Evolutionary conservation across 2,113 vertebrate genomes (phyloP), one percentile per base, ranked within the genome.

Genomic region (Nothobranchius furzeri): DNA sequence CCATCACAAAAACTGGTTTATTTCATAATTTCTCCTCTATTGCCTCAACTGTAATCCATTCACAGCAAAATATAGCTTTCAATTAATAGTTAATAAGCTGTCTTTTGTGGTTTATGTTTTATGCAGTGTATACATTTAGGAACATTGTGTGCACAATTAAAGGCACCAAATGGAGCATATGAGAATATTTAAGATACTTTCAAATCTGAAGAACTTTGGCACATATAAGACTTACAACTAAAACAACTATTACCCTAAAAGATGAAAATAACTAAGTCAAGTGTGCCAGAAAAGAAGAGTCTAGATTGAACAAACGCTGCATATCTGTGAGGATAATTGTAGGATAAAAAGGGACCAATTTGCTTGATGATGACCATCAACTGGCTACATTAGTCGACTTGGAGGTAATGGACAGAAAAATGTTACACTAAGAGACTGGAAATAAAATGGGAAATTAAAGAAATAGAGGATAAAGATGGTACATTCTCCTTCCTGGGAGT

Each of bases 1-100:
- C 85, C 81, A 60, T 87, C 81, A 79, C 75, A 70, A 75, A 83
- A 84, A 80, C 45, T 15, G 75, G 47, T 47, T 85, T 76, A 66
- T 83, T 86, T 79, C 69, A 69, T 71, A 82, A 48, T 69, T 73
- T 72, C 14, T 60, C 43, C 56, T 52, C 67, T 53, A 47, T 71
- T 78, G 54, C 66, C 48, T 57, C 37, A 25, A 62, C 48, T 77
- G 59, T 43, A 77, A 72, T 52, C 15, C 46, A 61, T 80, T 76
- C 59, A 61, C 9, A 73, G 77, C 55, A 55, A 72, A 73, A 70
- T 14, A 69, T 51, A 37, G 58, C 17, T 68, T 45, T 51, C 24
- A 11, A 52, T 79, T 63, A 75, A 52, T 63, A 68, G 42, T 64
- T 46, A 61, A 54, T 64, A 40, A 50, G 8, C 24, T 50, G 47